Conservation (phyloP, 2,113 vertebrate genomes). For the Scolopax mira region DNA sequence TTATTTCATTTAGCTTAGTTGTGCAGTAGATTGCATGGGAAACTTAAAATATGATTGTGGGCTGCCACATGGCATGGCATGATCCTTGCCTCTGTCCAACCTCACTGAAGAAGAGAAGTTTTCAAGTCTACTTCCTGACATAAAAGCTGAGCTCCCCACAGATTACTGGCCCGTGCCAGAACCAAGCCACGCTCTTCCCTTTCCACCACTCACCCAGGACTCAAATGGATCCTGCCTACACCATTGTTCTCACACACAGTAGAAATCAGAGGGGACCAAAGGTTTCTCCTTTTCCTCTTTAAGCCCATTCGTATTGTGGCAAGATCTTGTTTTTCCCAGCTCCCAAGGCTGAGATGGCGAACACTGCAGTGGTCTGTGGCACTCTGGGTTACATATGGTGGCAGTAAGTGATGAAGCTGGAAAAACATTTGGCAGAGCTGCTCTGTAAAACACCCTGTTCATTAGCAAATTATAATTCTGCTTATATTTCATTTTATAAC, state of each 20-base stretch:
- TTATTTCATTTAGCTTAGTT: neutral
- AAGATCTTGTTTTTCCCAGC: neutral
- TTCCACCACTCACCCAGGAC: neutral
- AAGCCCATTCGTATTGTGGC: rapidly evolving
- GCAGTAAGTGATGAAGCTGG: neutral
- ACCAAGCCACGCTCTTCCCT: too few species aligned
- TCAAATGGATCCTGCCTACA: neutral
- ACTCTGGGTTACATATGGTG: rapidly evolving
- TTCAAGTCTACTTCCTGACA: neutral
- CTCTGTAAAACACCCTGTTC: neutral
- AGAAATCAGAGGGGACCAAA: neutral
- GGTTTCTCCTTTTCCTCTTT: neutral
- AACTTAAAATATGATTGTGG: neutral
- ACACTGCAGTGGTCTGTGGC: neutral
- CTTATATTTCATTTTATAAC: neutral
- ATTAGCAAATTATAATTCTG: neutral
- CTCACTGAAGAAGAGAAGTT: neutral
- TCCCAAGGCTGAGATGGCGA: neutral
- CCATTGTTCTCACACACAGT: rapidly evolving
- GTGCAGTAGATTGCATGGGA: neutral
- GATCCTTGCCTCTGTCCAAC: neutral
- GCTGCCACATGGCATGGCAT: neutral
- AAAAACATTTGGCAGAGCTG: neutral
- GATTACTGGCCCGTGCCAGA: rapidly evolving
- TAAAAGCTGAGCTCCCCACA: neutral